A percentile compares a stretch with the other conserved stretches of the same genome.
Conservation (phyloP, 2,797 vertebrate genomes). For the Malacoraja senta region DNA sequence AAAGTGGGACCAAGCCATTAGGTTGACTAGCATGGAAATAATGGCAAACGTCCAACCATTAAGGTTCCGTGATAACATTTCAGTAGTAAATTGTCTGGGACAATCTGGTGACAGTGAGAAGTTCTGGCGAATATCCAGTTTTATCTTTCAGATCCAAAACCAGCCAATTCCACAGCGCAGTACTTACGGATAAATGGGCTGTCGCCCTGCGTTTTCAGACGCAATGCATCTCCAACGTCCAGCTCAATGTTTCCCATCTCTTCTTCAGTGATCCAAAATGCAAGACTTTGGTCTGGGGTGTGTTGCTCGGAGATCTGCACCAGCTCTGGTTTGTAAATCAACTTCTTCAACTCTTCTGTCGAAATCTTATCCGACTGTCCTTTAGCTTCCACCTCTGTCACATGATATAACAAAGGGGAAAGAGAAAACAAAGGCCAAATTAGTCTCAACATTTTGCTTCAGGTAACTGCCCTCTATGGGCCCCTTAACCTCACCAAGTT, state of each 20-base stretch:
- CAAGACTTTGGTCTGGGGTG: constrained; percentile 58
- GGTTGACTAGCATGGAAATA: too few relatives aligned
- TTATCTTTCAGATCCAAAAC: neutral
- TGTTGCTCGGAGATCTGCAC: constrained; percentile 59
- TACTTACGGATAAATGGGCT: constrained; percentile 76
- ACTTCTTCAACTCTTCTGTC: constrained; percentile 56
- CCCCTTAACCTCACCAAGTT: neutral
- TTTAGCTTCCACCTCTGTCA: constrained; percentile 70
- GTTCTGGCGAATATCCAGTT: neutral
- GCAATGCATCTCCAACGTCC: constrained; percentile 63
- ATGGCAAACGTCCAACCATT: too few relatives aligned
- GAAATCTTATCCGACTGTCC: constrained; percentile 66
- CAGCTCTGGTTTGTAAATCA: constrained; percentile 66
- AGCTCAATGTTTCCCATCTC: constrained; percentile 71
- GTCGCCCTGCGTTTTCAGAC: constrained; percentile 74
- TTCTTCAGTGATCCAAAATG: constrained; percentile 73
- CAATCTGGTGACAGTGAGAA: neutral
- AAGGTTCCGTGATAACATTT: neutral
- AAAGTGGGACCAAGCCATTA: too few relatives aligned
- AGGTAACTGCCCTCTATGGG: neutral
- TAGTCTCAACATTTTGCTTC: neutral
- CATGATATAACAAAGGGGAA: neutral
- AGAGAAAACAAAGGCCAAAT: neutral
- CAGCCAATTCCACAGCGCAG: too few relatives aligned
- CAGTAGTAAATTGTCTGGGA: too few relatives aligned